Evolutionary conservation across 2,113 vertebrate species (phyloP).

Genomic region (Hippopotamus amphibius): DNA sequence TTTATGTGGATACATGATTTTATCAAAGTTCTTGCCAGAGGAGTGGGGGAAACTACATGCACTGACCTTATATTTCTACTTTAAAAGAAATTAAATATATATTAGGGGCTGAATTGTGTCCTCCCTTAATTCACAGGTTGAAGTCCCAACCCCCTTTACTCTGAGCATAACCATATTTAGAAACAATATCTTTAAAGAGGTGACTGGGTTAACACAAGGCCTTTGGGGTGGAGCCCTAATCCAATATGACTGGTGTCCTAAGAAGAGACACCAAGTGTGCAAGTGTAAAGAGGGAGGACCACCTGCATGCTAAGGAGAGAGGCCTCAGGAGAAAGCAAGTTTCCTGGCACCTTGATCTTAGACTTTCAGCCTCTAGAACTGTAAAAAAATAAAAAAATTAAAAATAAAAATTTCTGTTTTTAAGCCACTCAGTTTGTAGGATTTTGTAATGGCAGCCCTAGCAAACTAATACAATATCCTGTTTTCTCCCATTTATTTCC

Average conservation of each 20-base stretch:
- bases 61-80: neutral
- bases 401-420: neutral
- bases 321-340: neutral
- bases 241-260: neutral
- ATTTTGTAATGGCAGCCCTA: neutral
- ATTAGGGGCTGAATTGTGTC: neutral
- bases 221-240: neutral
- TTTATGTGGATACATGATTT: neutral
- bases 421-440: neutral
- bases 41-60: neutral
- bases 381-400: neutral
- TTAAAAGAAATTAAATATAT: neutral
- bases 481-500: neutral
- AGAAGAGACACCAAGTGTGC: fast-evolving
- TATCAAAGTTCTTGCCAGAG: neutral
- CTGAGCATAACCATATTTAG: neutral
- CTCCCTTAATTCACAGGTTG: neutral
- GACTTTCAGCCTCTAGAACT: neutral
- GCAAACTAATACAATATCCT: neutral
- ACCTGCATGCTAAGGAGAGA: neutral
- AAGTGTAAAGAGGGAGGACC: neutral
- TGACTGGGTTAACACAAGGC: neutral
- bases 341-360: neutral
- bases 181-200: neutral
- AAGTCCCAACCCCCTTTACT: neutral